Evolutionary conservation across 2,888 invertebrate genomes (phyloP).

Genomic region (Pardosa pseudoannulata): DNA sequence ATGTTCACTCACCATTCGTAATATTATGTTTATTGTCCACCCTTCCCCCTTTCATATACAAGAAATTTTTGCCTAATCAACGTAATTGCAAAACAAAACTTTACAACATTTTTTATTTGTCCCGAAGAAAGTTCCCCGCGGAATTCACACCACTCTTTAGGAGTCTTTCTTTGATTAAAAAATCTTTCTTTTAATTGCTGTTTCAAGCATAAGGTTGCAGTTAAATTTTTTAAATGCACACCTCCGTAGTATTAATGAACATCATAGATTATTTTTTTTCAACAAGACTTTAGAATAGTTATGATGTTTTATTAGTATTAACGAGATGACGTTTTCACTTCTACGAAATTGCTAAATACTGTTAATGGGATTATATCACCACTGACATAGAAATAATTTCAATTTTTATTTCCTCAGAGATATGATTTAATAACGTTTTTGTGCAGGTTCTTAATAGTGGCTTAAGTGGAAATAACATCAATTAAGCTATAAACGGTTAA

Average conservation of each 20-base stretch:
- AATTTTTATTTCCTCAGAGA: too few relatives aligned
- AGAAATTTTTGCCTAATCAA: slow-evolving; percentile 34
- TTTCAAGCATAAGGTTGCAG: too few relatives aligned
- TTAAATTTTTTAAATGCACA: too few relatives aligned
- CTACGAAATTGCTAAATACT: too few relatives aligned
- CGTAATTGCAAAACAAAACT: slow-evolving; percentile 50
- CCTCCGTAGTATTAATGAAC: slow-evolving; percentile 1
- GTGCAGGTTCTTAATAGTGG: too few relatives aligned
- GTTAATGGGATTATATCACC: too few relatives aligned
- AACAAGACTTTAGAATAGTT: background rate
- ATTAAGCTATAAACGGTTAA: too few relatives aligned
- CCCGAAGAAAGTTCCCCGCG: background rate
- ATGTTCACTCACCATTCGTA: slow-evolving; percentile 35
- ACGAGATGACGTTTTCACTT: background rate
- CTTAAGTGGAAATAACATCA: too few relatives aligned
- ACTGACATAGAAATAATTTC: too few relatives aligned
- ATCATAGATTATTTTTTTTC: background rate
- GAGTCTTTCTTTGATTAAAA: background rate
- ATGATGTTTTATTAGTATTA: background rate
- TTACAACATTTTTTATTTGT: background rate
- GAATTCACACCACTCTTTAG: background rate
- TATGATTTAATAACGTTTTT: too few relatives aligned
- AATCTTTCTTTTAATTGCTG: slow-evolving; percentile 4
- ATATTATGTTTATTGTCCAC: slow-evolving; percentile 42
- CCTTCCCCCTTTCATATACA: background rate